Conservation (phyloP, 2,888 invertebrate genomes). For the Melanophora roralis region DNA sequence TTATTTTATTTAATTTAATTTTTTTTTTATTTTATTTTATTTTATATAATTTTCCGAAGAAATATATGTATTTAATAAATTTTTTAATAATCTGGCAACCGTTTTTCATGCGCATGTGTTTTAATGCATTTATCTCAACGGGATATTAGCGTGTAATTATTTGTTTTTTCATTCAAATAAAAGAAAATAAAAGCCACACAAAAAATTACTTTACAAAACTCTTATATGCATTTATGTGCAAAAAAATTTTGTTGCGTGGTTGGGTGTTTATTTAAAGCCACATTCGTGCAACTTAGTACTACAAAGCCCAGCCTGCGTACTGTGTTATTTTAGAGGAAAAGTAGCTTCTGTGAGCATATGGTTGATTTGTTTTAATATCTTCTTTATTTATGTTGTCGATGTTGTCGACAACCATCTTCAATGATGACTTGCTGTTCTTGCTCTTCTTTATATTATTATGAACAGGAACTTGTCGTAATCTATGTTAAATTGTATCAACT, state of each 20-base stretch:
- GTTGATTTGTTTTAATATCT: conserved; percentile 60
- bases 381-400: conserved; percentile 63
- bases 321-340: conserved; percentile 24
- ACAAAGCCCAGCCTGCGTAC: background rate
- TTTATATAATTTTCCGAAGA: too few species aligned
- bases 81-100: conserved; percentile 14
- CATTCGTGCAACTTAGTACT: background rate
- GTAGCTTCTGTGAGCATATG: conserved; percentile 59
- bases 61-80: background rate
- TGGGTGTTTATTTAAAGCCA: background rate
- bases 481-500: too few species aligned
- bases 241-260: conserved; percentile 21
- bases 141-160: conserved; percentile 38
- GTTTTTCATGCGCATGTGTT: background rate
- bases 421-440: conserved; percentile 29
- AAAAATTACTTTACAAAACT: conserved; percentile 38
- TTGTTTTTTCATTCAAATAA: conserved; percentile 17
- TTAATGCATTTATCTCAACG: conserved; percentile 33
- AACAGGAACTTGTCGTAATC: too few species aligned
- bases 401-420: conserved; percentile 57
- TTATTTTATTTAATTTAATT: too few species aligned
- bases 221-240: conserved; percentile 42
- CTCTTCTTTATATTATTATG: too few species aligned
- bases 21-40: too few species aligned
- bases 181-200: background rate